A percentile compares a stretch with the other conserved stretches of the same genome.
phyloP scores from a whole-genome alignment of 2,113 vertebrate species.

The Pleuronectes platessa region DNA sequence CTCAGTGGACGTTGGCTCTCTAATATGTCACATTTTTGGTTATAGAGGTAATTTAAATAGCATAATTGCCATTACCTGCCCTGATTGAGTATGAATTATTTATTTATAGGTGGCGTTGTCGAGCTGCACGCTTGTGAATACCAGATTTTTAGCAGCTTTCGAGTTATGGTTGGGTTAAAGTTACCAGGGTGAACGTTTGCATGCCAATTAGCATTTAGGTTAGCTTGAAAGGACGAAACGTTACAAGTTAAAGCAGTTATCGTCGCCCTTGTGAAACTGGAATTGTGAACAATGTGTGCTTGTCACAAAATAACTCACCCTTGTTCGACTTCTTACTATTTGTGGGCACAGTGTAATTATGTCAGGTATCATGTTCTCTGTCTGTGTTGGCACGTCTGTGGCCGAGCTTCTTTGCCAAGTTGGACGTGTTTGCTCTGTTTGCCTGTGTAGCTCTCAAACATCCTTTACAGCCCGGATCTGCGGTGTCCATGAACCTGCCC shows the following conservation, averaged over 20 bases:
- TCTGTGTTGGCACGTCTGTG: not conserved
- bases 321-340: no score
- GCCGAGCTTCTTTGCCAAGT: not conserved
- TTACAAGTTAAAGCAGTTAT: no score
- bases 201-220: not conserved
- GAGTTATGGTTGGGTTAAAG: not conserved
- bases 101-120: not conserved
- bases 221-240: no score
- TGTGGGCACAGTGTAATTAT: not conserved
- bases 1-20: not conserved
- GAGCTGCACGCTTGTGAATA: not conserved
- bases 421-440: not conserved
- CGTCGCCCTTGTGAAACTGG: not conserved
- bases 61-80: not conserved
- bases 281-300: not conserved
- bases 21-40: not conserved
- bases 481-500: no score
- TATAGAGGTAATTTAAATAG: no score
- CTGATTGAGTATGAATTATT: no score
- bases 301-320: no score
- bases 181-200: no score
- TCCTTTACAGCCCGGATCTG: not conserved
- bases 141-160: not conserved
- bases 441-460: not conserved
- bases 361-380: not conserved